Percentiles rank a stretch among this genome's conserved stretches.
These are phyloP conservation scores for Cyphomyrmex costatus DNA, from an alignment of 1,140 invertebrate genomes.

Conservation along the genomic window DNA sequence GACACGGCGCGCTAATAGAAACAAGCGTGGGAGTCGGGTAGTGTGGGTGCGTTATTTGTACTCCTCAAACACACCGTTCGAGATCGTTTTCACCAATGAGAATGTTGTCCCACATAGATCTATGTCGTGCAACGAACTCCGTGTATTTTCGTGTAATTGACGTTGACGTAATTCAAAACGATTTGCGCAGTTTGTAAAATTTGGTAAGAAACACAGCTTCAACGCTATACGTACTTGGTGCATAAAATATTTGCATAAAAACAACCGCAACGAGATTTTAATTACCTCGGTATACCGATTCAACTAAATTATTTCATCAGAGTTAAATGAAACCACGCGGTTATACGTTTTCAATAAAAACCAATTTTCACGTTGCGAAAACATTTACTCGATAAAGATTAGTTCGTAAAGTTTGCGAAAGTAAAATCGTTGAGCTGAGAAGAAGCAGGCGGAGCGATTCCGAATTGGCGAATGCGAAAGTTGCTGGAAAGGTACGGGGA, in stretches of 20 bases:
- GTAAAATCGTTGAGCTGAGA: not conserved
- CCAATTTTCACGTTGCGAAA: slow-evolving; percentile 10
- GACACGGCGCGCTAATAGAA: slow-evolving; percentile 32
- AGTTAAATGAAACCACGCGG: not conserved
- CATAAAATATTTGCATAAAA: not conserved
- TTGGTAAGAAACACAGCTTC: not conserved
- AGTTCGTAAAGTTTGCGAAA: slow-evolving; percentile 20
- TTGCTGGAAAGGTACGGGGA: slow-evolving; percentile 13
- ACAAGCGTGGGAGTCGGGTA: slow-evolving; percentile 8
- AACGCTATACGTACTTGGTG: not conserved
- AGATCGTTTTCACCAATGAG: slow-evolving; percentile 50
- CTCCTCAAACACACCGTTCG: slow-evolving; percentile 28
- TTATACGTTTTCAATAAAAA: slow-evolving; percentile 20
- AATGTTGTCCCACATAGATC: not conserved
- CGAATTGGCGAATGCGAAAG: slow-evolving; percentile 24
- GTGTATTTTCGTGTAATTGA: slow-evolving; percentile 8
- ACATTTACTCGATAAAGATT: slow-evolving; percentile 22
- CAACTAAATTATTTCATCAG: not conserved
- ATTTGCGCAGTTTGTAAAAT: not conserved
- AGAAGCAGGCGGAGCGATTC: slow-evolving; percentile 1
- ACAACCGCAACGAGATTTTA: not conserved
- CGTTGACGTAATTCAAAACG: not conserved
- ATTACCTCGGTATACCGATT: not conserved
- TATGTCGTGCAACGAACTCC: not conserved
- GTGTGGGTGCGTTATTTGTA: slow-evolving; percentile 6